Evolutionary conservation across 2,888 invertebrate species (phyloP).

Genomic region (Lasioglossum leucozonium): DNA sequence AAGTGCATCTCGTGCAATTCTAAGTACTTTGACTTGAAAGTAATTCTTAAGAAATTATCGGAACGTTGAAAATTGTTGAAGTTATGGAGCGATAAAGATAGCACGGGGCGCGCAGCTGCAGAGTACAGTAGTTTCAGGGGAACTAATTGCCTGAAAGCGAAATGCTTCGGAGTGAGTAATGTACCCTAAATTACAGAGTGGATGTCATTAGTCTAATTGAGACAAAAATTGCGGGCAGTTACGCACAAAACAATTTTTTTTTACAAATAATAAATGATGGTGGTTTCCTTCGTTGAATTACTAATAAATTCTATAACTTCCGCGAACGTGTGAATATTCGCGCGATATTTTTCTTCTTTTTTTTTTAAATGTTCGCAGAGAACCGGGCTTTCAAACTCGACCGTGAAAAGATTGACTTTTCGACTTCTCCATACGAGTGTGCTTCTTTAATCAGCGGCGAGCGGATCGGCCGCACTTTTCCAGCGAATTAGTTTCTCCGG

Average conservation of each 20-base stretch:
- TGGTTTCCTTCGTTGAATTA: too few relatives aligned
- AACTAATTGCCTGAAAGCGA: background rate
- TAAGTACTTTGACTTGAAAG: too few relatives aligned
- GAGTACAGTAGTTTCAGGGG: background rate
- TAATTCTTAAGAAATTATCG: background rate
- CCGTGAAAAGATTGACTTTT: background rate
- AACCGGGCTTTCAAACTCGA: too few relatives aligned
- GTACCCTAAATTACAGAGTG: background rate
- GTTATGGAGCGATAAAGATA: background rate
- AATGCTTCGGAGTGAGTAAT: background rate
- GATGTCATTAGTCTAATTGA: background rate
- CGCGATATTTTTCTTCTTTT: too few relatives aligned
- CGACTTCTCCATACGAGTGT: background rate
- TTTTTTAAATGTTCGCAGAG: too few relatives aligned
- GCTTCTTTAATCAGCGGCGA: background rate
- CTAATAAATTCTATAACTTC: too few relatives aligned
- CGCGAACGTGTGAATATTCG: too few relatives aligned
- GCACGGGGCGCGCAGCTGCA: background rate
- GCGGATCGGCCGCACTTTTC: slow-evolving; percentile 3
- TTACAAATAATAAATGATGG: background rate
- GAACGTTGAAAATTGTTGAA: background rate
- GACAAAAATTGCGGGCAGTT: background rate
- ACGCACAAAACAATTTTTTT: background rate
- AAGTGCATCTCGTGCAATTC: too few relatives aligned
- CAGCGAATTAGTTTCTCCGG: slow-evolving; percentile 36